Conservation (phyloP, 2,113 vertebrate genomes). For the Chamaea fasciata region DNA sequence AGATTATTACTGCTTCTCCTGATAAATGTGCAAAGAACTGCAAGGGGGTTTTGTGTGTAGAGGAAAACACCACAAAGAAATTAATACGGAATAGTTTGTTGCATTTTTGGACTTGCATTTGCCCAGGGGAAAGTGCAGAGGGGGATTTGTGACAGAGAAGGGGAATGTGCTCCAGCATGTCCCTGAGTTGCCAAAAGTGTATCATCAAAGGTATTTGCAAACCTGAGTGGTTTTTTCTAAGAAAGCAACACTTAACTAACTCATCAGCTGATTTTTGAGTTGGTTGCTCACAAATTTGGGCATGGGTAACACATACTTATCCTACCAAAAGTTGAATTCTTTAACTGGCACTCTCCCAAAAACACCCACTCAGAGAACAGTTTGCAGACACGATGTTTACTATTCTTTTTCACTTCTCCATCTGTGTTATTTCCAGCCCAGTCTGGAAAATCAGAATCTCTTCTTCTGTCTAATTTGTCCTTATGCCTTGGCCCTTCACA, state of each 20-base stretch:
- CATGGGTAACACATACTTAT: neutral
- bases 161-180: neutral
- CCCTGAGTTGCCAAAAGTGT: neutral
- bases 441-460: neutral
- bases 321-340: neutral
- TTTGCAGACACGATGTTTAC: neutral
- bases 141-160: neutral
- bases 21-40: neutral
- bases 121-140: neutral
- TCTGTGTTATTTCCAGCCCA: neutral
- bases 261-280: neutral
- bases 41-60: neutral
- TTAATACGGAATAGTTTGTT: neutral
- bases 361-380: neutral
- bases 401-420: neutral
- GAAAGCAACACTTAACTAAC: neutral
- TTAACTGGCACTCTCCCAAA: neutral
- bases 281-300: neutral
- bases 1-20: neutral
- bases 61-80: neutral
- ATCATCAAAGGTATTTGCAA: neutral
- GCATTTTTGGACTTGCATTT: neutral
- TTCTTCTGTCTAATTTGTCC: neutral
- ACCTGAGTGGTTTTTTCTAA: neutral
- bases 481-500: neutral